Conservation (phyloP, 2,797 vertebrate species). For the Lepus oiostolus region DNA sequence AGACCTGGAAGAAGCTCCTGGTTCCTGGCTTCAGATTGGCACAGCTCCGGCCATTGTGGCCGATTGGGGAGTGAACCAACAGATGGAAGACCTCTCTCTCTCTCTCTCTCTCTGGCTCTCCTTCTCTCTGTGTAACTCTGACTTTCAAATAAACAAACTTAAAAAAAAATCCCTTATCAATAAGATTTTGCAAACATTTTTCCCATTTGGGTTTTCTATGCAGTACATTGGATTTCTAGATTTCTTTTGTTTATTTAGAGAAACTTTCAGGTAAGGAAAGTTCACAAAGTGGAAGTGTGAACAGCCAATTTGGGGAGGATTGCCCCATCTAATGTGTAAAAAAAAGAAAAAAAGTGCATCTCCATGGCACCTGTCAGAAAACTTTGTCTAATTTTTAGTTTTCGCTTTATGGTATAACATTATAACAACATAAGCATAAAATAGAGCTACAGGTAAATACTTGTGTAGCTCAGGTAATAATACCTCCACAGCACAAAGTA, state of each 20-base stretch:
- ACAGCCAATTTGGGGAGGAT: not conserved
- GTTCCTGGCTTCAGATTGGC: too few species aligned
- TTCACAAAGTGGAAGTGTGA: not conserved
- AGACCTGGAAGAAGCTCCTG: too few species aligned
- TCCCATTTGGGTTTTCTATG: not conserved
- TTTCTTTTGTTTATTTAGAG: conserved; percentile 49
- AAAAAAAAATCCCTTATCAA: not conserved
- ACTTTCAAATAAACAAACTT: too few species aligned
- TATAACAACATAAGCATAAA: conserved; percentile 1
- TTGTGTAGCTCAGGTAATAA: conserved; percentile 33
- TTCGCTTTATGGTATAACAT: conserved; percentile 48
- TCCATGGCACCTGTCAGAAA: not conserved
- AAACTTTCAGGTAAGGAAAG: conserved; percentile 43
- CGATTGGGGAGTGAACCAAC: too few species aligned
- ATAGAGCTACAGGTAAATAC: not conserved
- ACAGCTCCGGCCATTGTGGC: too few species aligned
- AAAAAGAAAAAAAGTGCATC: conserved; percentile 18
- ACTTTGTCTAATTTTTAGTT: conserved; percentile 55
- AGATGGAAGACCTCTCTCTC: too few species aligned
- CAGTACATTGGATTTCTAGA: conserved; percentile 13
- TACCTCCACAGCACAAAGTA: not conserved
- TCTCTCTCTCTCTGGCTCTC: too few species aligned
- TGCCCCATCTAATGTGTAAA: not conserved
- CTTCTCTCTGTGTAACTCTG: too few species aligned
- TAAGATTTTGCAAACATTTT: conserved; percentile 28